Evolutionary conservation across 2,797 vertebrate species (phyloP), one percentile per base, ranked within the genome.

Genomic region (Astyanax mexicanus): DNA sequence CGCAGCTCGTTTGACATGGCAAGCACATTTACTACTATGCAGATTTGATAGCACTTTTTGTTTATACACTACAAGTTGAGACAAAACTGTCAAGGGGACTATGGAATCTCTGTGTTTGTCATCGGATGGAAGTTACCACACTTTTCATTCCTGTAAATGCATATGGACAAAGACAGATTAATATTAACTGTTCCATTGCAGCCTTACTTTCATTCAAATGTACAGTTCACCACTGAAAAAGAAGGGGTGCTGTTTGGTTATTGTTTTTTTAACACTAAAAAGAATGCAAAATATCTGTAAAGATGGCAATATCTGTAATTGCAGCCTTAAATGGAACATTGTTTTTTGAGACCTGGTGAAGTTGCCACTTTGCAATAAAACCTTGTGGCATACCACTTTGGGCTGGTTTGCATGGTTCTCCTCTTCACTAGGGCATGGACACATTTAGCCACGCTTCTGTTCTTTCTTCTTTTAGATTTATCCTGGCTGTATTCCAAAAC

Each of bases 311-410:
- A 93, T 92, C 91, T 93, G 92, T 94, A 92, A 93, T 94, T 92
- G 92, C 92, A 95, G 94, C 95, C 95, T 95, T 96, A 96, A 95
- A 92, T 94, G 90, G 93, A 96, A 92, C 86, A 37, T 91, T 95
- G 94, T 95, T 95, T 95, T 95, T 95, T 95, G 93, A 96, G 90
- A 93, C 96, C 92, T n/a, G 90, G 91, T 92, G 83, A 86, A 81
- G 72, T 90, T 90, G 95, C 95, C 94, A 96, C 94, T 89, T 89
- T 93, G 93, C 94, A 97, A 98, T 98, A 97, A 94, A 98, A 95
- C 94, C 91, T 92, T 95, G 95, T 97, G 95, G 95, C 95, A 91
- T 92, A 92, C 90, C 91, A 93, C 83, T 92, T 93, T 91, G 92
- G 86, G 72, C 83, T 88, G 51, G 1, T 84, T 83, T 88, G 35